Evolutionary conservation across 2,797 vertebrate genomes (phyloP), one percentile per base, ranked within the genome.

Genomic region (Gallinago nigripennis): DNA sequence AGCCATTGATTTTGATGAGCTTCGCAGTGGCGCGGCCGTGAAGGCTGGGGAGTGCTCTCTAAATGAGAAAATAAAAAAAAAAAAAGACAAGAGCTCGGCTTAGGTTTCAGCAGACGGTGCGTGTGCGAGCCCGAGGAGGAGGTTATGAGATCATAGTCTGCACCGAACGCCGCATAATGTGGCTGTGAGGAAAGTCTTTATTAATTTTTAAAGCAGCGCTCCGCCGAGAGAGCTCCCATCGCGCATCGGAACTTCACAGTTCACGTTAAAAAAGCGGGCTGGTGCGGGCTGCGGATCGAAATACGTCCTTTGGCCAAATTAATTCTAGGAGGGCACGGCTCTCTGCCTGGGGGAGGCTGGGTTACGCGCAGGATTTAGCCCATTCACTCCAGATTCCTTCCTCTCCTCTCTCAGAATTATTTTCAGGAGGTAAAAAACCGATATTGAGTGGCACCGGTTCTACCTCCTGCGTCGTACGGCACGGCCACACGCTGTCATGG

Each of bases 101-200:
- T 93, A 56, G 94, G 97, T 98, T 97, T 97, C 97, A 97, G 96
- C 96, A 95, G 97, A 90, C 95, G 43, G 80, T 11, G 93, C 14
- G 68, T 66, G 77, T 28, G 79, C 63, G 48, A 65, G 95, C 37
- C 85, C 14, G 72, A 63, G 84, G 61, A 90, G 88, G 65, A 65
- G 50, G 73, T 33, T 94, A 97, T 98, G 97, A 98, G 97, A 97
- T 98, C 98, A 98, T 93, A 45, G 85, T 92, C 96, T 97, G 51
- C 41, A 37, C 60, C 28, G 18, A 92, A 88, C 27, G 23, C 92
- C 85, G 83, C 96, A 43, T 78, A 87, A 91, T 85, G 94, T 58
- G 85, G 86, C 95, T 58, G 82, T 17, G 78, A 94, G 93, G 89
- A 72, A 88, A 79, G 78, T 61, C 88, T 63, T 58, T 72, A 96